A percentile compares a stretch with the other conserved stretches of the same genome.
phyloP scores from a whole-genome alignment of 2,797 vertebrate genomes.

The Valencia hispanica region DNA sequence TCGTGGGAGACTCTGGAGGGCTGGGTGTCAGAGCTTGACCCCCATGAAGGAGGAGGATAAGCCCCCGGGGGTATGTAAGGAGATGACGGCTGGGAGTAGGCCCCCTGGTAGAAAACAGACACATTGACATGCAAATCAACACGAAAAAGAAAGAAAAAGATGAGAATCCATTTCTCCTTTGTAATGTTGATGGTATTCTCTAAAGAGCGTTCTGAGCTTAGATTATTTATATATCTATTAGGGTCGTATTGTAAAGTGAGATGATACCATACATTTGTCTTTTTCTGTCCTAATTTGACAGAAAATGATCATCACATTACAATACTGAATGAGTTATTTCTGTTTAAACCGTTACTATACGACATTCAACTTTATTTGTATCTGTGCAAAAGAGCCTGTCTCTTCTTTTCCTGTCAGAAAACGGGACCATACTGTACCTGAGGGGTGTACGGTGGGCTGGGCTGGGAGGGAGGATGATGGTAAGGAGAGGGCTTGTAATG shows the following conservation, averaged over 20 bases:
- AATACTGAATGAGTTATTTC: background rate
- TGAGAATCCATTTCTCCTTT: background rate
- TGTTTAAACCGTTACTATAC: background rate
- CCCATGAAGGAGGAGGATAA: constrained; percentile 96
- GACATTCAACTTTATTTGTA: background rate
- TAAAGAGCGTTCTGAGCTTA: background rate
- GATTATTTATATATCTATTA: too few species aligned
- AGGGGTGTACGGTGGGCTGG: constrained; percentile 90
- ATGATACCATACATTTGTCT: background rate
- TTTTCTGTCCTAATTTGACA: background rate
- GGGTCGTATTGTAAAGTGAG: background rate
- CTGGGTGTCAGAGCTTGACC: constrained; percentile 93
- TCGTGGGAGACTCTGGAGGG: constrained; percentile 96
- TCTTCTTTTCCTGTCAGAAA: background rate
- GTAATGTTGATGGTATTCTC: background rate
- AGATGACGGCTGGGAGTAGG: constrained; percentile 91
- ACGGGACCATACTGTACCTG: constrained; percentile 66
- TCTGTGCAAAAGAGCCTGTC: background rate
- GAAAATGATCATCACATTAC: background rate
- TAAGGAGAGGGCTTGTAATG: constrained; percentile 90
- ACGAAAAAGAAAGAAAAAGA: background rate
- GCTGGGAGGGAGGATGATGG: constrained; percentile 89
- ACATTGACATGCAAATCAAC: background rate
- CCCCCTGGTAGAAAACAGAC: constrained; percentile 79
- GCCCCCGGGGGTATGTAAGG: constrained; percentile 90